Conservation (phyloP, 2,113 vertebrate genomes). For the Heloderma charlesbogerti region DNA sequence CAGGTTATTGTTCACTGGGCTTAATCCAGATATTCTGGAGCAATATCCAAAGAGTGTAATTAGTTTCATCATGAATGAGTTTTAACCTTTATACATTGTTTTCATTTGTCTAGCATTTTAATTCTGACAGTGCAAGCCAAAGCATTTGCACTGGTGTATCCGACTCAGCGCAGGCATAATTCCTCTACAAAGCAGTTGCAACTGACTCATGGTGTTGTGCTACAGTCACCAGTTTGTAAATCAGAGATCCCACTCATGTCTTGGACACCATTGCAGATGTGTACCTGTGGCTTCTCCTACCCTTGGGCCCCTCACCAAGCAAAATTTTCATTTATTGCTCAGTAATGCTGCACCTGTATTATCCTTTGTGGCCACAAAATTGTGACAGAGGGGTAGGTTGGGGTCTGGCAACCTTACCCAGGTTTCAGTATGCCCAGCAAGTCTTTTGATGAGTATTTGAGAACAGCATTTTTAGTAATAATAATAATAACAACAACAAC, state of each 20-base stretch:
- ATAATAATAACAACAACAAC: too few relatives aligned
- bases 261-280: neutral
- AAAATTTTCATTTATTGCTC: neutral
- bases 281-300: neutral
- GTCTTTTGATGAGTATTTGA: neutral
- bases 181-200: neutral
- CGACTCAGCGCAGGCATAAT: neutral
- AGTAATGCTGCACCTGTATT: neutral
- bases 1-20: slow-evolving; percentile 4
- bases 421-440: neutral
- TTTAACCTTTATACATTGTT: slow-evolving; percentile 1
- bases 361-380: neutral
- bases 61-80: neutral
- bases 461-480: neutral
- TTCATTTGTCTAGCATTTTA: slow-evolving; percentile 7
- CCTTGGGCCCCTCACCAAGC: too few relatives aligned
- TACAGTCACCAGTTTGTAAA: neutral
- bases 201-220: too few relatives aligned
- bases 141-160: neutral
- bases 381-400: neutral
- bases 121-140: neutral
- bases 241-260: neutral
- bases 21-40: slow-evolving; percentile 3
- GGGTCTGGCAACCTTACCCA: neutral
- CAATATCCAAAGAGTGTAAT: neutral